A percentile compares a stretch with the other conserved stretches of the same genome.
Evolutionary conservation across 2,797 vertebrate species (phyloP).

Genomic region (Loris lydekkerianus): DNA sequence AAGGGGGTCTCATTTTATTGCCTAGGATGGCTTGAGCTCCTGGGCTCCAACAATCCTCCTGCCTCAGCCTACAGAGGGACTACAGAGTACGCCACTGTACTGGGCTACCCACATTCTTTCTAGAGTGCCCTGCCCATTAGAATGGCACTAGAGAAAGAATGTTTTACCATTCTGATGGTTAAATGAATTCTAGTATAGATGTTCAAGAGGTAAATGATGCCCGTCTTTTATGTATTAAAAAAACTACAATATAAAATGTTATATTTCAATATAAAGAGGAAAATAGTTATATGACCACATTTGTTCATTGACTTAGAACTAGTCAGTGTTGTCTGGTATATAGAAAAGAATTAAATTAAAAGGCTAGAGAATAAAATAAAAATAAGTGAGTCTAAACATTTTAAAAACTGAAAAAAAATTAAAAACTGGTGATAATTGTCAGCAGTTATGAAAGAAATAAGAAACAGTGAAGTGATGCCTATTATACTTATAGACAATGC

Average conservation of each 20-base stretch:
- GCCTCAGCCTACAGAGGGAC: not conserved
- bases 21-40: not conserved
- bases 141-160: too few species aligned
- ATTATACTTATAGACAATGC: not conserved
- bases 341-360: not conserved
- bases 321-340: not conserved
- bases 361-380: conserved; percentile 31
- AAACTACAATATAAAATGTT: not conserved
- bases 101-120: not conserved
- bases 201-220: not conserved
- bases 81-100: not conserved
- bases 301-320: conserved; percentile 43
- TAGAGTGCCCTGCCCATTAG: not conserved
- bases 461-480: not conserved
- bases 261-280: not conserved
- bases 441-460: conserved; percentile 5
- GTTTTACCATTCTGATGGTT: not conserved
- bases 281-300: not conserved
- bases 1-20: not conserved
- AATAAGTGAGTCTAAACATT: not conserved
- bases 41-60: not conserved
- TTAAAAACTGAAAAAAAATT: not conserved
- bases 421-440: not conserved
- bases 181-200: not conserved
- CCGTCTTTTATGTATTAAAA: not conserved